Base-by-base conservation (phyloP, 2,113 vertebrate species). In the Macroglossus sobrinus region DNA sequence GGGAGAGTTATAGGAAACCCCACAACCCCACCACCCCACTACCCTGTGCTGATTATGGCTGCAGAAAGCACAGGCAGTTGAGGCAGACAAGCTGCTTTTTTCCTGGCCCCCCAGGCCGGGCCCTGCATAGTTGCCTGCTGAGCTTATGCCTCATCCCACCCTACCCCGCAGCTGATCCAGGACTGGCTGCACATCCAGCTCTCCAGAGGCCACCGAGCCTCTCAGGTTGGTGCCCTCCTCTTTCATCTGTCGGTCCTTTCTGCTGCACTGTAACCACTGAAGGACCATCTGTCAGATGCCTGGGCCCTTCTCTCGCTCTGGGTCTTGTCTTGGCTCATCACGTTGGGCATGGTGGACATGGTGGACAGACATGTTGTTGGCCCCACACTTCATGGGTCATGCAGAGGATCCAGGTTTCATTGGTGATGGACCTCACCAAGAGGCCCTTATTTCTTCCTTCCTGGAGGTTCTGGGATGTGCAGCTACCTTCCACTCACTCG, bases 171-270 rank as follows among this genome's bases (percentile, higher is more conserved):
- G 33, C 47, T 6, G 80, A 89, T 35, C 84, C 50, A 1, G 53
- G 80, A 55, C 72, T 47, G 84, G 76, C 94, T 96, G 94, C 89
- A 43, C 97, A 95, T 94, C 89, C 53, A 22, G 74, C 16, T 97
- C 82, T 89, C 4, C 22, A 66, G 50, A 91, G 90, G 43, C 89
- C 33, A 28, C 66, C 24, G 78, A 53, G 74, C 15, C 13, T 97
- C 63, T 10, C 4, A 19, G 94, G 79, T 95, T 90, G 68, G 53
- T 40, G 7, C 53, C 95, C 69, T 90, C 81, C 45, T 94, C 81
- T 92, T 97, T 71, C 82, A 33, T 97, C 97, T 97, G 82, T 80
- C 43, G 43, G 9, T 71, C 72, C 85, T 81, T 86, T 63, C 7
- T 68, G 72, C 22, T 74, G 19, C 28, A 15, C 47, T 63, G 64